Percentiles rank a stretch among this genome's conserved stretches.
Evolutionary conservation across 2,797 vertebrate species (phyloP).

Genomic region (Helicolenus hilgendorfi): DNA sequence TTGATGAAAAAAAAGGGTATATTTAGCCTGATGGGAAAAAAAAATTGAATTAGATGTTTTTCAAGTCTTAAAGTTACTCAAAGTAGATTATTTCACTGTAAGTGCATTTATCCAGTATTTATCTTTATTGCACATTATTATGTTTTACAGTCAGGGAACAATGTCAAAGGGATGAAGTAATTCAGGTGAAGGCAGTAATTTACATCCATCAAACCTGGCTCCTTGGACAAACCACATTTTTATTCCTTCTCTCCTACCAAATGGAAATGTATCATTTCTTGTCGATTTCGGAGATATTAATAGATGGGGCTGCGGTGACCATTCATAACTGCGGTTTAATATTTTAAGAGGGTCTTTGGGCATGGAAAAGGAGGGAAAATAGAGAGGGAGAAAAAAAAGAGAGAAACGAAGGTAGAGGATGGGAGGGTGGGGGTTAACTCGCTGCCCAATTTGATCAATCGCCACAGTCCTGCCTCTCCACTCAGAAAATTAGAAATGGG

Average conservation of each 20-base stretch:
- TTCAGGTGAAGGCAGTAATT: conserved; percentile 43
- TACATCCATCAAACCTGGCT: conserved; percentile 66
- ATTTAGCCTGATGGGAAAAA: background rate
- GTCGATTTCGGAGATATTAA: conserved; percentile 89
- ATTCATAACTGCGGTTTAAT: conserved; percentile 92
- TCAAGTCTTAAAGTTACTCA: no score
- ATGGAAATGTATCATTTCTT: conserved; percentile 82
- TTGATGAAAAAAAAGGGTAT: background rate
- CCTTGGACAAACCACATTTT: conserved; percentile 55
- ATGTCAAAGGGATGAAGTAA: background rate
- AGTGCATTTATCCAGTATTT: background rate
- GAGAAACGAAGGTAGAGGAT: conserved; percentile 32
- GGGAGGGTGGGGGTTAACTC: conserved; percentile 75
- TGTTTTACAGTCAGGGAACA: background rate
- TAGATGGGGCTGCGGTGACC: conserved; percentile 86
- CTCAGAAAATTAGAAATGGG: conserved; percentile 92
- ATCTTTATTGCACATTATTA: background rate
- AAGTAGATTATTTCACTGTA: background rate
- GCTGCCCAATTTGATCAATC: conserved; percentile 91
- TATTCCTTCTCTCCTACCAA: conserved; percentile 64
- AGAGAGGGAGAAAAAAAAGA: conserved; percentile 41
- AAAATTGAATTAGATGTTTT: background rate
- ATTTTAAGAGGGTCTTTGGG: conserved; percentile 91
- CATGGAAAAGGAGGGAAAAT: conserved; percentile 53
- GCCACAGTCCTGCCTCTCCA: conserved; percentile 88